Evolutionary conservation across 1,140 invertebrate species (phyloP).

Genomic region (Camponotus floridanus): DNA sequence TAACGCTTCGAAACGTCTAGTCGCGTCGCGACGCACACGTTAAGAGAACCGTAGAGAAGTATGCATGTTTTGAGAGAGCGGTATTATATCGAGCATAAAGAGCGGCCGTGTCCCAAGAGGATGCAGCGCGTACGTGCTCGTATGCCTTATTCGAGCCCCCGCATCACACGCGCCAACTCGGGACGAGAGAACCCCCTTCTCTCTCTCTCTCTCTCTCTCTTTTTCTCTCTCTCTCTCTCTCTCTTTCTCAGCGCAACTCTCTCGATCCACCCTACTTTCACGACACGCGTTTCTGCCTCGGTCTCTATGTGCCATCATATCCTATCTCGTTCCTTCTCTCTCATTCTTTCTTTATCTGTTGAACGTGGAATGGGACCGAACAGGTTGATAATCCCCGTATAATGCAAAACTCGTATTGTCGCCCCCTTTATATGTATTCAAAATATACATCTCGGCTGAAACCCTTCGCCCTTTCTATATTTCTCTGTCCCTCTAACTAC

Average conservation of each 20-base stretch:
- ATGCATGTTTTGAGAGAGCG: slow-evolving; percentile 86
- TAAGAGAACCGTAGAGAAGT: slow-evolving; percentile 82
- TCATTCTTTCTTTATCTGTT: slow-evolving; percentile 18
- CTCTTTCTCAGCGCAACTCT: slow-evolving; percentile 68
- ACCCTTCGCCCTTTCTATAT: no score
- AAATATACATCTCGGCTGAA: no score
- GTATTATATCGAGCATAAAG: slow-evolving; percentile 87
- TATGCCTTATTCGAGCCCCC: slow-evolving; percentile 78
- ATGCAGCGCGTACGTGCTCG: slow-evolving; percentile 81
- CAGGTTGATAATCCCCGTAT: slow-evolving; percentile 86
- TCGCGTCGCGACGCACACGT: slow-evolving; percentile 67
- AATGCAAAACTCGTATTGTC: slow-evolving; percentile 83
- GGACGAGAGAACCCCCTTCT: slow-evolving; percentile 60
- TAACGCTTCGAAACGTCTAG: slow-evolving; percentile 9
- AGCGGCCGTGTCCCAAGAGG: slow-evolving; percentile 84
- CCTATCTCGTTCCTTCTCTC: slow-evolving; percentile 21
- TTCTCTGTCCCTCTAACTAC: slow-evolving; percentile 71
- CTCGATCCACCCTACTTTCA: slow-evolving; percentile 67
- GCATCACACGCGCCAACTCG: slow-evolving; percentile 36
- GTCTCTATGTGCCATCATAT: slow-evolving; percentile 53
- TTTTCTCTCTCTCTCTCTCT: slow-evolving; percentile 67
- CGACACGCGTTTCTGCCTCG: slow-evolving; percentile 55
- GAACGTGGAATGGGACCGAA: slow-evolving; percentile 79
- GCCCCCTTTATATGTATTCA: slow-evolving; percentile 48
- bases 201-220: slow-evolving; percentile 44